Evolutionary conservation across 2,888 invertebrate species (phyloP), one percentile per base, ranked within the genome.

Genomic region (Smittia aterrima): DNA sequence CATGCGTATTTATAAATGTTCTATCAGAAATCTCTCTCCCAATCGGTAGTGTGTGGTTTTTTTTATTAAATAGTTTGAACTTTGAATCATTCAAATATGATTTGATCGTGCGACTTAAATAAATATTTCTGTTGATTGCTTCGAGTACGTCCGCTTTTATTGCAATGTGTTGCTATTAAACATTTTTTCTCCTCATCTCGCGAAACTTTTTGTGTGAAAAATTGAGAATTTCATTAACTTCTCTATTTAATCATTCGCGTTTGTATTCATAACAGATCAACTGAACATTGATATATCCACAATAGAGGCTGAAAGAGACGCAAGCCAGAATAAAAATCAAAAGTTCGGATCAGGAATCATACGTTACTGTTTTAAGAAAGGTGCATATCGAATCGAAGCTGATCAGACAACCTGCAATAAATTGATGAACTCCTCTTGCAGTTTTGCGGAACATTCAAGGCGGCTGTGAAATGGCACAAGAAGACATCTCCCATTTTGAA

Each of bases 321-420:
- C 24, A 7, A 22, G 13, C 58, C 24, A 40, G 20, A 1, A 3
- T 25, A 64, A 16, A 27, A 58, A 72, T n/a, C 64, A 20, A 16
- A 64, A 20, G 7, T 66, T 66, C 40, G 64, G 64, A 1, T 25
- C 72, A 1, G 62, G 72, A 7, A 24, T 74, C 6, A 24, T 74
- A 13, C 20, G 66, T 40, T 74, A 64, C 64, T 74, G 74, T 24
- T 74, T 38, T n/a, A 66, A 74, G 18, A 66, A 47, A 74, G 74
- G 74, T 74, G 53, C 27, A 58, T n/a, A n/a, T n/a, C n/a, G n/a
- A n/a, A n/a, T n/a, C n/a, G n/a, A n/a, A n/a, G n/a, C n/a, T 22
- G 24, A 27, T 20, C 1, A 9, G 1, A 7, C 4, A 16, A 22
- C 16, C 6, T 58, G 3, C 2, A 22, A 3, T 22, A 24, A 22